Conservation (phyloP, 1,140 invertebrate species). For the Heterodera schachtii region DNA sequence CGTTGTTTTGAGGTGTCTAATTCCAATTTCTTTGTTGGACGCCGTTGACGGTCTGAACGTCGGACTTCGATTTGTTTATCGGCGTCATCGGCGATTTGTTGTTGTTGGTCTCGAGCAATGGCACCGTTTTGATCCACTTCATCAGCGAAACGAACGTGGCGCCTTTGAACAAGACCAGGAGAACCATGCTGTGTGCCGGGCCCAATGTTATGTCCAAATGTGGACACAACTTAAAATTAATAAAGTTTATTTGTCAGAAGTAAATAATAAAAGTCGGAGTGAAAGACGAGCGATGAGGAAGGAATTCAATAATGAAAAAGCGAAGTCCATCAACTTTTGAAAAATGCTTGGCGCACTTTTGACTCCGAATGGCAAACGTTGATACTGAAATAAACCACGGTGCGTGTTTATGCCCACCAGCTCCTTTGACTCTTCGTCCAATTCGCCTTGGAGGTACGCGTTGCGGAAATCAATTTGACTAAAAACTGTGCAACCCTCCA, state of each 20-base stretch:
- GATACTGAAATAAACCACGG: constrained; percentile 15
- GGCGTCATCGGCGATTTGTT: no score
- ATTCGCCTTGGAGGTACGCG: constrained; percentile 45
- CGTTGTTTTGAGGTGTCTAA: not conserved
- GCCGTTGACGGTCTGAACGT: not conserved
- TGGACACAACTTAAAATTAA: no score
- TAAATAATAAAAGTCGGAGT: no score
- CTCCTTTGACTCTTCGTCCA: constrained; percentile 42
- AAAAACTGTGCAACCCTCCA: constrained; percentile 29
- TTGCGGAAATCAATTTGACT: constrained; percentile 45
- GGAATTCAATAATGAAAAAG: no score
- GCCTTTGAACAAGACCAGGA: not conserved
- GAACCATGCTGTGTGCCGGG: not conserved
- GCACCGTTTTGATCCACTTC: not conserved
- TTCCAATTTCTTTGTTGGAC: not conserved
- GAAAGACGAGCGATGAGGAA: no score
- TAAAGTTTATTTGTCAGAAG: no score
- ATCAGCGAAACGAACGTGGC: not conserved
- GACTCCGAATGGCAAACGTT: constrained; percentile 41
- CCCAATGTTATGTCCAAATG: not conserved
- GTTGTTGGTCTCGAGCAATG: not conserved
- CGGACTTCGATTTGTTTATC: not conserved
- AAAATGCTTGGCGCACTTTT: constrained; percentile 42
- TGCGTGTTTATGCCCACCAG: constrained; percentile 31
- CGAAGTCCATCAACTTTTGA: constrained; percentile 43